Conservation (phyloP, 1,140 invertebrate species). For the Papilio helenus region DNA sequence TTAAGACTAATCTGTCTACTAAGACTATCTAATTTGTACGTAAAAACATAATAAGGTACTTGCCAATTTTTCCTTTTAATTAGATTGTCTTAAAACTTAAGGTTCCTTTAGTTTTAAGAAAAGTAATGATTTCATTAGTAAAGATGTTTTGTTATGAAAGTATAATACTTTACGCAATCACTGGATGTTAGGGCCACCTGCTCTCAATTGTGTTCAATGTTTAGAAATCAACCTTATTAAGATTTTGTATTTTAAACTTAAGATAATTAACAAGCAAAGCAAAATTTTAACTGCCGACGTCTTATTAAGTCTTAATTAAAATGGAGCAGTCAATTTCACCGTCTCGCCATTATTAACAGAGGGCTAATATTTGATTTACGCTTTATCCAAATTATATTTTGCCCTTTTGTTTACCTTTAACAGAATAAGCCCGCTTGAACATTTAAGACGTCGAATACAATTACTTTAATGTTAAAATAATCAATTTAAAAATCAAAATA, state of each 20-base stretch:
- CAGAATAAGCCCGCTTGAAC: not conserved
- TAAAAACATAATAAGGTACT: too few species aligned
- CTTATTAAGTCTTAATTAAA: constrained; percentile 22
- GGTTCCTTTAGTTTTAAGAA: not conserved
- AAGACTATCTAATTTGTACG: too few species aligned
- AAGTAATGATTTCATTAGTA: not conserved
- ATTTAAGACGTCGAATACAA: not conserved
- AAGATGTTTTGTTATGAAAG: not conserved
- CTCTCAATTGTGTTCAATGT: not conserved
- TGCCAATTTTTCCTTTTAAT: too few species aligned
- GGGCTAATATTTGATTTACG: constrained; percentile 21
- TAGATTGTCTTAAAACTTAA: too few species aligned
- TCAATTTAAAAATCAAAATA: not conserved
- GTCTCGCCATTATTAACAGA: constrained; percentile 21
- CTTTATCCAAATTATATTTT: constrained; percentile 18
- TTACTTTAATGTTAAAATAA: constrained; percentile 1
- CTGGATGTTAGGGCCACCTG: not conserved
- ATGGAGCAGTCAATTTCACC: constrained; percentile 19
- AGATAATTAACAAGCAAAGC: constrained; percentile 22
- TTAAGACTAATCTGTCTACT: too few species aligned
- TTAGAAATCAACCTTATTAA: not conserved
- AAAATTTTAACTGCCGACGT: constrained; percentile 13
- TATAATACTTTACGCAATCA: not conserved
- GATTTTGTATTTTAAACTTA: constrained; percentile 2
- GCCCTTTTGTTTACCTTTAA: constrained; percentile 20